Conservation (phyloP, 2,888 invertebrate species). For the Gymnosoma rotundatum region DNA sequence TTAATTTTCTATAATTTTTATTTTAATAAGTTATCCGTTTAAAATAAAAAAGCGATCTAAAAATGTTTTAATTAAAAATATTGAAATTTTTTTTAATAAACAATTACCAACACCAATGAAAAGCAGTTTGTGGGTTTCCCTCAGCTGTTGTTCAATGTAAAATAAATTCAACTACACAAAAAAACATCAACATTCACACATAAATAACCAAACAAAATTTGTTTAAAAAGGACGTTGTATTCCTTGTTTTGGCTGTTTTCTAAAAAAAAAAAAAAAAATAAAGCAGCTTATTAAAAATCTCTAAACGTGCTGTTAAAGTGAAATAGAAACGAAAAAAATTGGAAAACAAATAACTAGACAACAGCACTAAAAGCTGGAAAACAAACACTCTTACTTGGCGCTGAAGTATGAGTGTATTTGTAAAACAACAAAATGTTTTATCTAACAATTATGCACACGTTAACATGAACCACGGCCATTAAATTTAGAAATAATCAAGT, state of each 20-base stretch:
- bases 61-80: constrained; percentile 7
- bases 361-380: constrained; percentile 30
- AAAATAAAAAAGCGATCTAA: constrained; percentile 14
- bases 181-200: not conserved
- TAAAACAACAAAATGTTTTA: constrained; percentile 57
- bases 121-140: not conserved
- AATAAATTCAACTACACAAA: constrained; percentile 54
- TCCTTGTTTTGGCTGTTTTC: constrained; percentile 16
- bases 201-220: constrained; percentile 28
- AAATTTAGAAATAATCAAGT: constrained; percentile 48
- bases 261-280: constrained; percentile 6
- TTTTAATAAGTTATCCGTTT: too few species aligned
- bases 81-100: not conserved
- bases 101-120: constrained; percentile 58
- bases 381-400: constrained; percentile 30
- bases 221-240: constrained; percentile 21
- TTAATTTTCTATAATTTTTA: too few species aligned
- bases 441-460: constrained; percentile 70
- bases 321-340: constrained; percentile 42
- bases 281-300: constrained; percentile 69
- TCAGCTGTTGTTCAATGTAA: constrained; percentile 17
- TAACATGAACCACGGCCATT: constrained; percentile 53
- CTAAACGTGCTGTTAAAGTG: constrained; percentile 66
- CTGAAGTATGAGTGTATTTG: constrained; percentile 47
- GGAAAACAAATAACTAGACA: constrained; percentile 55